A percentile compares a stretch with the other conserved stretches of the same genome.
Conservation (phyloP, 1,140 invertebrate species). For the Drosophila erecta region DNA sequence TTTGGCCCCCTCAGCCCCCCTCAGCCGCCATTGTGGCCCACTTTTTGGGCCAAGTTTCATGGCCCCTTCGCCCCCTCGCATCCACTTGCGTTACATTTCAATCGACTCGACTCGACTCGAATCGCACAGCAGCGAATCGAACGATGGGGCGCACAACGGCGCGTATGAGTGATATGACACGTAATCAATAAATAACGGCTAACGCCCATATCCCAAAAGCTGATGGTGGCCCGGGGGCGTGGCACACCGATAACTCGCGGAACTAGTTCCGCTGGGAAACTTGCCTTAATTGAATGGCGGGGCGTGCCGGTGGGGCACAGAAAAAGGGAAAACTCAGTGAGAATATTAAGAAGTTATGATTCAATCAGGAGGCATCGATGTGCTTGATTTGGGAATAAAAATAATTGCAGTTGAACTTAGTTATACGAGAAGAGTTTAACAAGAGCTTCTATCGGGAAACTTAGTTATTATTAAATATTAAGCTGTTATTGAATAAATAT, state of each 20-base stretch:
- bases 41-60: not conserved
- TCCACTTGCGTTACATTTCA: conserved; percentile 69
- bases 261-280: conserved; percentile 36
- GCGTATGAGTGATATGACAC: conserved; percentile 81
- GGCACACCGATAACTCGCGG: conserved; percentile 10
- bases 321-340: conserved; percentile 5
- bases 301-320: too few species aligned
- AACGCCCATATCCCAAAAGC: conserved; percentile 14
- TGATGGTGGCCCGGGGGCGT: not conserved
- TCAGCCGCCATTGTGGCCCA: not conserved
- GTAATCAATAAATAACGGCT: conserved; percentile 80
- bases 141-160: conserved; percentile 39
- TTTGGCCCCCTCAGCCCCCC: not conserved
- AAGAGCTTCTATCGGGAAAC: not conserved
- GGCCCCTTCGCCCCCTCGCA: conserved; percentile 2
- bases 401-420: not conserved
- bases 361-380: not conserved
- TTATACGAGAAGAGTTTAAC: not conserved
- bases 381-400: not conserved
- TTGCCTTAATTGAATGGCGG: conserved; percentile 21
- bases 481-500: too few species aligned
- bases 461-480: not conserved
- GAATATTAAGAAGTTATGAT: conserved; percentile 31
- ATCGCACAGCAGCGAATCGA: conserved; percentile 13
- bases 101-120: conserved; percentile 49